Percentiles rank a stretch among this genome's conserved stretches.
phyloP scores from a whole-genome alignment of 2,888 invertebrate genomes.

The Drosophila mulleri region DNA sequence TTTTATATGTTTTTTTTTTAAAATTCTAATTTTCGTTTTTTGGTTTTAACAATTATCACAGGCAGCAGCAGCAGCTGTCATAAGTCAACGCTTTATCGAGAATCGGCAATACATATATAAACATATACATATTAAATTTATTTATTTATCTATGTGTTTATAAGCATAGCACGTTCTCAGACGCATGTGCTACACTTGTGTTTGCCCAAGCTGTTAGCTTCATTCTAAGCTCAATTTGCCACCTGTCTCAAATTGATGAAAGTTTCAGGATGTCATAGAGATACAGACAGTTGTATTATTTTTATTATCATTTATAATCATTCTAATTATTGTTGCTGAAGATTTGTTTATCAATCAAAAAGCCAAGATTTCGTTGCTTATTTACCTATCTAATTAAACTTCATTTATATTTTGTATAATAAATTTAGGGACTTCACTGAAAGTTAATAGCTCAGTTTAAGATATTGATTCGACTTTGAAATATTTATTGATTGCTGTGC shows the following conservation, averaged over 20 bases:
- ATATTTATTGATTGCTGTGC: not conserved
- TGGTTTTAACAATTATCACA: conserved; percentile 29
- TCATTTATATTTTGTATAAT: not conserved
- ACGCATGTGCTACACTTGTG: conserved; percentile 43
- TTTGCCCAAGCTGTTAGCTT: conserved; percentile 24
- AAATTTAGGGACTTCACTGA: too few relatives aligned
- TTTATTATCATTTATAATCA: not conserved
- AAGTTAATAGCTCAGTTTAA: too few relatives aligned
- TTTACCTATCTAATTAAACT: not conserved
- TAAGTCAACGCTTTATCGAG: conserved; percentile 11
- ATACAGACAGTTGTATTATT: not conserved
- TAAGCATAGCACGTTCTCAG: conserved; percentile 37
- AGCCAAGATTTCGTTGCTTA: fast-evolving
- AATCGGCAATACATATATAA: not conserved
- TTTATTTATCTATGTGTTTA: not conserved
- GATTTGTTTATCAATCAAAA: not conserved
- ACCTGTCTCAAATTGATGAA: not conserved
- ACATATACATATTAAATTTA: not conserved
- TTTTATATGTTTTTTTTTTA: not conserved
- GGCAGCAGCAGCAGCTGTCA: conserved; percentile 3
- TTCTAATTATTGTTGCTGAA: not conserved
- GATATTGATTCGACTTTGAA: not conserved
- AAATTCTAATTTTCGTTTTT: conserved; percentile 5
- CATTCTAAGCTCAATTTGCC: not conserved
- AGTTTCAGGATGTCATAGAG: not conserved